Evolutionary conservation across 2,888 invertebrate species (phyloP).

Genomic region (Yponomeuta plumbellus): DNA sequence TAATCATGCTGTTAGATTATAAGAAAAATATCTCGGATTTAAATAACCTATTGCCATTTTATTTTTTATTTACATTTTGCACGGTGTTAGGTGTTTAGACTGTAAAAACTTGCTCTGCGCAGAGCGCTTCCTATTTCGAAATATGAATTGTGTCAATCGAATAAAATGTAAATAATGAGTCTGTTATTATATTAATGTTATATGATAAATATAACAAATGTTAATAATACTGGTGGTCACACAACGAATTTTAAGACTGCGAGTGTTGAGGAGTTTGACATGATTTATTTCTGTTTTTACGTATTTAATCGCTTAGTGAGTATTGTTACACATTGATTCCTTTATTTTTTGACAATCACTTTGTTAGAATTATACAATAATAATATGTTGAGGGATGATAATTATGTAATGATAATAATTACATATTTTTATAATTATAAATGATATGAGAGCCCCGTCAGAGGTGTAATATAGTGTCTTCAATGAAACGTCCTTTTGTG

Average conservation of each 20-base stretch:
- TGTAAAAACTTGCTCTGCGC: constrained; percentile 47
- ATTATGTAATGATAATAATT: constrained; percentile 18
- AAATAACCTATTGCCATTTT: constrained; percentile 47
- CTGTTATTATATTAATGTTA: constrained; percentile 18
- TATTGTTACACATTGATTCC: constrained; percentile 51
- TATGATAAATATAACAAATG: constrained; percentile 21
- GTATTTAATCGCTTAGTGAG: constrained; percentile 56
- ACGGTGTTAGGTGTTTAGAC: constrained; percentile 53
- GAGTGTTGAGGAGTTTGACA: constrained; percentile 59
- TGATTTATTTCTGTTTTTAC: constrained; percentile 48
- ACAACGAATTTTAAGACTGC: constrained; percentile 75
- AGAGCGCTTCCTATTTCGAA: constrained; percentile 59
- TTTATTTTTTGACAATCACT: constrained; percentile 69
- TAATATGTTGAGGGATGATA: constrained; percentile 27
- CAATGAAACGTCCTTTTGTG: constrained; percentile 70
- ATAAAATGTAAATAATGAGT: constrained; percentile 59
- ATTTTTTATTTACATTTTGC: constrained; percentile 31
- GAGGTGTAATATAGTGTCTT: constrained; percentile 43
- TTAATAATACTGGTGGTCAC: constrained; percentile 67
- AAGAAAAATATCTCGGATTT: constrained; percentile 15
- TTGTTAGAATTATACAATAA: constrained; percentile 40
- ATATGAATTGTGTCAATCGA: constrained; percentile 54
- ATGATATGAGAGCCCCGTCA: background rate
- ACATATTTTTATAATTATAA: constrained; percentile 11
- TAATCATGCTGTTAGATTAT: constrained; percentile 20